Percentiles rank a stretch among this genome's conserved stretches.
Evolutionary conservation across 2,113 vertebrate genomes (phyloP).

Genomic region (Apteryx owenii): DNA sequence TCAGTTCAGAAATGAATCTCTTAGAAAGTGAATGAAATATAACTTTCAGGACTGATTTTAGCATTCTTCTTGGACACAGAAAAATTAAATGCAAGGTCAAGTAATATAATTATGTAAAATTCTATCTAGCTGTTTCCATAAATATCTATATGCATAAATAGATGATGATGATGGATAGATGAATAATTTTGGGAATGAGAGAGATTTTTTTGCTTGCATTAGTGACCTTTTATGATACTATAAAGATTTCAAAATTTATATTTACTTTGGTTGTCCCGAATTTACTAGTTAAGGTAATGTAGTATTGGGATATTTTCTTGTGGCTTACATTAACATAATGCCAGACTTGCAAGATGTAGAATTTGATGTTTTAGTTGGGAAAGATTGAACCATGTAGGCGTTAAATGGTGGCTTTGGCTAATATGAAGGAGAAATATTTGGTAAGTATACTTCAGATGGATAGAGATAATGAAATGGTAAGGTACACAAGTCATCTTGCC

Average conservation of each 20-base stretch:
- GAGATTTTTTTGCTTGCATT: background rate
- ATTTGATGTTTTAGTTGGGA: background rate
- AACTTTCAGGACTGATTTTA: background rate
- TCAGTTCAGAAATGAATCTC: background rate
- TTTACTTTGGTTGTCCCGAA: background rate
- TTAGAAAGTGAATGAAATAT: background rate
- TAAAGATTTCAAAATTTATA: background rate
- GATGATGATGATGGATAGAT: background rate
- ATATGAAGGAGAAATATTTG: background rate
- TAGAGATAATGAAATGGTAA: background rate
- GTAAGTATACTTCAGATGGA: background rate
- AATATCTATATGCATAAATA: background rate
- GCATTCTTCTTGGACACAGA: background rate
- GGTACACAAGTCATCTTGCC: background rate
- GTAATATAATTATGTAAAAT: background rate
- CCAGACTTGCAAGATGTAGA: background rate
- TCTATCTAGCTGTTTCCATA: background rate
- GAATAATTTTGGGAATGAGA: background rate
- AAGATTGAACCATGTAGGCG: background rate
- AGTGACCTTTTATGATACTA: background rate
- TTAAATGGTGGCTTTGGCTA: background rate
- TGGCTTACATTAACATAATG: background rate
- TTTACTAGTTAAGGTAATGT: background rate
- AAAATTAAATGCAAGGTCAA: background rate
- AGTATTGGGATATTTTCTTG: background rate